Conservation (phyloP, 2,888 invertebrate genomes). For the Coenonympha glycerion region DNA sequence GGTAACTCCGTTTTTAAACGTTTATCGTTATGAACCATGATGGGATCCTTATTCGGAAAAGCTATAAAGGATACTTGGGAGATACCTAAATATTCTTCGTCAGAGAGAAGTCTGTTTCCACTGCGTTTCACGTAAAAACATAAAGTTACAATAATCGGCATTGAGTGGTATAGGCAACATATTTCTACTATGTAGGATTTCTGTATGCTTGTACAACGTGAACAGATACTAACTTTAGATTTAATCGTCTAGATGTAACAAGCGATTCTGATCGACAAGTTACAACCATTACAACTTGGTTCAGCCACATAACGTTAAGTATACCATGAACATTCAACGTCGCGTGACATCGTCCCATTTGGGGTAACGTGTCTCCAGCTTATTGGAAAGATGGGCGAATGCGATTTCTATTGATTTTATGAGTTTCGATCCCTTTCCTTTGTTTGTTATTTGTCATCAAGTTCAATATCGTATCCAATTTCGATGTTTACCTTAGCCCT, state of each 20-base stretch:
- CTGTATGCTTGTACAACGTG: background rate
- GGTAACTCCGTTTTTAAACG: no score
- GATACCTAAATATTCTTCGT: no score
- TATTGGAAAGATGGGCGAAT: constrained; percentile 3
- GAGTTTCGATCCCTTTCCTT: background rate
- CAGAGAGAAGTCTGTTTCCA: no score
- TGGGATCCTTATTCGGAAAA: no score
- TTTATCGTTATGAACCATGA: no score
- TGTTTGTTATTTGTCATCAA: background rate
- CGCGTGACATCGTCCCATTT: constrained; percentile 18
- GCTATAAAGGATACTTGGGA: no score
- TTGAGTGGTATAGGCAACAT: background rate
- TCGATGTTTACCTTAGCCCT: background rate
- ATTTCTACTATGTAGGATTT: background rate
- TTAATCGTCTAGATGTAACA: background rate
- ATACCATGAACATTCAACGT: constrained; percentile 13
- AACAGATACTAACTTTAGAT: background rate
- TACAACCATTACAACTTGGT: constrained; percentile 4
- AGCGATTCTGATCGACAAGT: background rate
- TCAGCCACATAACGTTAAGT: constrained; percentile 11
- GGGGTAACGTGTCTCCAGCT: constrained; percentile 11
- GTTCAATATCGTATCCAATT: background rate
- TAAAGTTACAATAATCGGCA: no score
- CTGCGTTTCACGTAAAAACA: no score
- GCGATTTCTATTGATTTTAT: constrained; percentile 5